These are phyloP conservation scores for Ciona savignyi DNA, from an alignment of 23 tunicate species.

Conservation along the genomic window DNA sequence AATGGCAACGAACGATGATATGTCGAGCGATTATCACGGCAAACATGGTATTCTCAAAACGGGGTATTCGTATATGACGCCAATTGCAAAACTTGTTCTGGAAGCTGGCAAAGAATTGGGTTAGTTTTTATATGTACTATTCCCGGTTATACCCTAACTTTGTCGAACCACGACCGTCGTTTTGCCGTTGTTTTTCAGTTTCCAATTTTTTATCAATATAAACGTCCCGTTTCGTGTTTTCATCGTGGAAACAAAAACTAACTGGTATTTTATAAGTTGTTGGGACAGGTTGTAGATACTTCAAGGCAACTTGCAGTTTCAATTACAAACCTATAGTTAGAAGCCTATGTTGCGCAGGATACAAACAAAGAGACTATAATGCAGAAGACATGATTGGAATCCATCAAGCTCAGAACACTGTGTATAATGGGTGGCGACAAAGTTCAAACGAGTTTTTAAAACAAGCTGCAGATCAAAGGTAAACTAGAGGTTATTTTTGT, in stretches of 20 bases:
- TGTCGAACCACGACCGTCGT: background rate
- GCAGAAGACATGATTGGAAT: slow-evolving; percentile 14
- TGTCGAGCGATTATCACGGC: slow-evolving; percentile 18
- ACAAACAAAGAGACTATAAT: slow-evolving; percentile 12
- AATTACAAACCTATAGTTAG: too few species aligned
- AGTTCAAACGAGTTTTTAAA: slow-evolving; percentile 11
- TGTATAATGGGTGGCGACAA: slow-evolving; percentile 9
- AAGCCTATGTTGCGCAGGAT: too few species aligned
- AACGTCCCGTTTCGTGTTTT: too few species aligned
- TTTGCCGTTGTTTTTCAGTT: background rate
- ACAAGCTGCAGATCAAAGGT: slow-evolving; percentile 5
- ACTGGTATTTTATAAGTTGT: too few species aligned
- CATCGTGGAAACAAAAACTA: too few species aligned
- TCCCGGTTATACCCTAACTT: background rate
- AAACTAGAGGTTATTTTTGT: background rate
- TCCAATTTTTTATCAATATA: too few species aligned
- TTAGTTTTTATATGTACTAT: background rate
- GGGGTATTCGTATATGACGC: slow-evolving; percentile 1
- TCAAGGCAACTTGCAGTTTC: too few species aligned
- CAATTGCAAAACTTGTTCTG: slow-evolving; percentile 3
- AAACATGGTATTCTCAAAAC: slow-evolving; percentile 29
- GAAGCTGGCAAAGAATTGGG: slow-evolving; percentile 37
- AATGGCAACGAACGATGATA: background rate
- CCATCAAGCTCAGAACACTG: slow-evolving; percentile 1
- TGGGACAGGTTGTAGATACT: too few species aligned